These are phyloP conservation scores for Synergus gifuensis DNA, from an alignment of 2,888 invertebrate species.

Conservation along the genomic window DNA sequence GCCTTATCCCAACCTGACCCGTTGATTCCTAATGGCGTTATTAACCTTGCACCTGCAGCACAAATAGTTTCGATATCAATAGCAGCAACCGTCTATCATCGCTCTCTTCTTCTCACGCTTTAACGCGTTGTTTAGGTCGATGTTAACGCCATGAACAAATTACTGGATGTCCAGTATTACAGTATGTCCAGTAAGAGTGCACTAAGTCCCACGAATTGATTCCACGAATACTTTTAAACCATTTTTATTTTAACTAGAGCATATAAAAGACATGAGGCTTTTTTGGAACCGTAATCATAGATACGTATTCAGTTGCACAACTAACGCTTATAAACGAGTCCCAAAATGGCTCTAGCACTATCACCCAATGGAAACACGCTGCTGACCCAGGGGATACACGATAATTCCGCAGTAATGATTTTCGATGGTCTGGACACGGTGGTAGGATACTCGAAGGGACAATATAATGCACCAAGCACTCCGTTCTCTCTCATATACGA, in stretches of 20 bases:
- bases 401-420: conserved; percentile 34
- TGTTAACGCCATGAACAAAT: too few relatives aligned
- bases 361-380: not conserved
- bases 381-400: not conserved
- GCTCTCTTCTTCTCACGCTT: too few relatives aligned
- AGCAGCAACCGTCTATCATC: not conserved
- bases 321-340: conserved; percentile 6
- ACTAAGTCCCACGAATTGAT: too few relatives aligned
- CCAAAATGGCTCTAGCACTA: conserved; percentile 12
- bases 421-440: conserved; percentile 18
- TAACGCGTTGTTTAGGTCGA: too few relatives aligned
- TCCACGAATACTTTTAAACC: too few relatives aligned
- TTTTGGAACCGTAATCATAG: not conserved
- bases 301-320: not conserved
- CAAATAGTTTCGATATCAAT: not conserved
- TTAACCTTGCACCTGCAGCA: not conserved
- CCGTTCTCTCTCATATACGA: not conserved
- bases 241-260: too few relatives aligned
- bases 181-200: too few relatives aligned
- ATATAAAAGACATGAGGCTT: not conserved
- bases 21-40: conserved; percentile 23
- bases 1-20: conserved; percentile 25
- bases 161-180: too few relatives aligned
- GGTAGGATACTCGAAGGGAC: conserved; percentile 2
- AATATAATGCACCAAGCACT: conserved; percentile 21